A percentile compares a stretch with the other conserved stretches of the same genome.
Evolutionary conservation across 2,113 vertebrate genomes (phyloP).

Genomic region (Oxygymnocypris stewartii): DNA sequence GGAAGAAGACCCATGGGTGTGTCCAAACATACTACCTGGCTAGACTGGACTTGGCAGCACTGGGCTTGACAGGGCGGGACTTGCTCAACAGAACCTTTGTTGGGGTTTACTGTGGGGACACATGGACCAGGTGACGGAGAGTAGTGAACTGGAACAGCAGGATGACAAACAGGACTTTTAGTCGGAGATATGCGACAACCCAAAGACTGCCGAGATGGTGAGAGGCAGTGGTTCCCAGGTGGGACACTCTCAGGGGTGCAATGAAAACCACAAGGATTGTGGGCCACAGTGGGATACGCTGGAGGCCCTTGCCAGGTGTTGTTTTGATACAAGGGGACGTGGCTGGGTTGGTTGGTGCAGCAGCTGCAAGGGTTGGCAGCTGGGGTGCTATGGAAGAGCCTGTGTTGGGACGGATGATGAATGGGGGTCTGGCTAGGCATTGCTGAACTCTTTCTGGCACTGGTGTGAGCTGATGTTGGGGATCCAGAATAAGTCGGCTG

Average conservation of each 20-base stretch:
- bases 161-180: slow-evolving; percentile 61
- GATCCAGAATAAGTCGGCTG: slow-evolving; percentile 51
- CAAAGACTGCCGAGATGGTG: slow-evolving; percentile 62
- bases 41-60: slow-evolving; percentile 65
- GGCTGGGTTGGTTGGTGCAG: slow-evolving; percentile 65
- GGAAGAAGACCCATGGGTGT: slow-evolving; percentile 72
- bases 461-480: slow-evolving; percentile 3
- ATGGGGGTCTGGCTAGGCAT: slow-evolving; percentile 63
- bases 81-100: slow-evolving; percentile 47
- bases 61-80: slow-evolving; percentile 58
- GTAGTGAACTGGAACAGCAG: slow-evolving; percentile 62
- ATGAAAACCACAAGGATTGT: slow-evolving; percentile 36
- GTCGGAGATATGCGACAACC: slow-evolving; percentile 64
- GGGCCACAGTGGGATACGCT: slow-evolving; percentile 44
- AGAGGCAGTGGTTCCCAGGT: slow-evolving; percentile 64
- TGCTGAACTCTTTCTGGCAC: slow-evolving; percentile 58
- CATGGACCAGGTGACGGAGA: slow-evolving; percentile 61
- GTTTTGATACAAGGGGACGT: slow-evolving; percentile 60
- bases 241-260: slow-evolving; percentile 58
- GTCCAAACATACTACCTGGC: slow-evolving; percentile 50
- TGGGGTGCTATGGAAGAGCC: slow-evolving; percentile 74
- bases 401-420: slow-evolving; percentile 56
- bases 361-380: slow-evolving; percentile 74
- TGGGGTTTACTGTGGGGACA: slow-evolving; percentile 42
- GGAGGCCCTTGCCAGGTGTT: slow-evolving; percentile 71